phyloP scores from a whole-genome alignment of 1,140 invertebrate species.

The Drosophila malerkotliana region DNA sequence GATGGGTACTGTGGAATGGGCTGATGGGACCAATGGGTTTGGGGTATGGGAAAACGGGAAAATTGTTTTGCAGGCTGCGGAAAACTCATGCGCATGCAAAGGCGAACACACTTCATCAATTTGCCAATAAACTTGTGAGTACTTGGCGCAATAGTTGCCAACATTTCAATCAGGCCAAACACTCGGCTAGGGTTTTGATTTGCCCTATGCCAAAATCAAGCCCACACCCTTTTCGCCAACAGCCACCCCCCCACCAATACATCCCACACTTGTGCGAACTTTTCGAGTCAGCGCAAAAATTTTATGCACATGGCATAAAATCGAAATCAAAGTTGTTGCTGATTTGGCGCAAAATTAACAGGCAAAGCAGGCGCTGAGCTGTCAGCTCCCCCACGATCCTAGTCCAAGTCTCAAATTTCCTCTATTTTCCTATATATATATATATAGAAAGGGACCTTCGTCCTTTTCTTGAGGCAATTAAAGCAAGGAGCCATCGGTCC shows the following conservation, averaged over 20 bases:
- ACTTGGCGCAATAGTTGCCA: constrained; percentile 80
- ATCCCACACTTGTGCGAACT: constrained; percentile 39
- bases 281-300: constrained; percentile 70
- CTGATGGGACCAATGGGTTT: neutral
- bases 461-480: constrained; percentile 48
- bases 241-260: too few relatives aligned
- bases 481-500: constrained; percentile 36
- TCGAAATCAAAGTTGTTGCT: constrained; percentile 79
- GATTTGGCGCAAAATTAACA: constrained; percentile 79
- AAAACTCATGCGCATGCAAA: constrained; percentile 55
- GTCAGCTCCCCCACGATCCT: constrained; percentile 21
- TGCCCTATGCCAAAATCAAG: constrained; percentile 7
- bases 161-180: constrained; percentile 80
- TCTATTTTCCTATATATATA: neutral
- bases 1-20: too few relatives aligned
- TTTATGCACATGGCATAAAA: constrained; percentile 74
- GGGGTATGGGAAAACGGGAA: constrained; percentile 42
- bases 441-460: constrained; percentile 12
- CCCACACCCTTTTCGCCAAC: constrained; percentile 8
- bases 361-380: constrained; percentile 61
- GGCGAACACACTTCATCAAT: constrained; percentile 73
- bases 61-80: constrained; percentile 73
- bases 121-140: constrained; percentile 79
- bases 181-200: constrained; percentile 39
- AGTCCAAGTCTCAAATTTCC: constrained; percentile 2